Evolutionary conservation across 2,888 invertebrate genomes (phyloP), one percentile per base, ranked within the genome.

Genomic region (Sesia bembeciformis): DNA sequence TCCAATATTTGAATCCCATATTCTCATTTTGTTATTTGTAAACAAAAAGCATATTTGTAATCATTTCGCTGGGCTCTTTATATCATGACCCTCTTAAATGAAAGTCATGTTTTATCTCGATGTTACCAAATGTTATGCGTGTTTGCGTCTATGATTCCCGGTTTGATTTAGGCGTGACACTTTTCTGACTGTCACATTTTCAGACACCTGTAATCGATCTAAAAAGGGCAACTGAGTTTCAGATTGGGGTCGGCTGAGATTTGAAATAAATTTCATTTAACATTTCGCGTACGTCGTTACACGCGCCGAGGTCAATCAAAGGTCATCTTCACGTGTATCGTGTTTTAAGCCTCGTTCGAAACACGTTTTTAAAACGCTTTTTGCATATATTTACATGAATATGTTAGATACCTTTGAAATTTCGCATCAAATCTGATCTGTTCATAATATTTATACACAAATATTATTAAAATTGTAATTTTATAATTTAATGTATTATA

Each of bases 131-230:
- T 55, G 38, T 52, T 43, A 59, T 55, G 41, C 54, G 54, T 59
- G 53, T 56, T 58, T 53, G 49, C 40, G 49, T 52, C 53, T 43
- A 49, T 51, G 53, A 54, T 50, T 50, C 46, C 40, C 51, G 54
- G 41, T 53, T 40, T 52, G 62, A 65, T 61, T 63, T 60, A 59
- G 60, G 54, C 56, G 53, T 50, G 49, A 67, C 68, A 67, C 64
- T 72, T 70, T 66, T 69, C 58, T 59, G 58, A 62, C 61, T 70
- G 70, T 70, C 68, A 70, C 58, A 61, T 62, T 70, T 68, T 71
- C 67, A 72, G 63, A 63, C 60, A 67, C 68, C 63, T 66, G 62
- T 63, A 68, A 68, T 68, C 63, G 71, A 68, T 66, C 61, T 57
- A 55, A 63, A 65, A 65, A 62, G 67, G 64, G 61, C 66, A 66